Base-by-base conservation (phyloP, 1,140 invertebrate genomes). In the Trigoniulus corallinus region DNA sequence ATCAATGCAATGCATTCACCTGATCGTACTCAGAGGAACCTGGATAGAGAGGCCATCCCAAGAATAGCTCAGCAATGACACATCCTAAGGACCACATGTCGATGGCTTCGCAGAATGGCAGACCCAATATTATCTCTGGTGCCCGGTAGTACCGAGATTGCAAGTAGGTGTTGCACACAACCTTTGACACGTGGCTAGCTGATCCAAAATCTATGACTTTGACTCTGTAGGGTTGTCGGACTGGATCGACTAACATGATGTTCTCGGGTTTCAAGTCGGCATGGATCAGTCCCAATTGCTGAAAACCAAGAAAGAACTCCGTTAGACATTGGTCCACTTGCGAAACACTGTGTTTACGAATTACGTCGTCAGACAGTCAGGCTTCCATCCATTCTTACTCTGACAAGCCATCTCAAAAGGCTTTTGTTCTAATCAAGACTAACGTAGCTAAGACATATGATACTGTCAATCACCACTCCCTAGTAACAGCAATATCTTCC, bases 41-140 rank as follows among this genome's bases (percentile, higher is more conserved):
- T 0, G 96, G 96, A 72, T 99, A 99, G 1, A 99, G 73, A 18
- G 96, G 96, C 96, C 96, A 99, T 52, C 96, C 96, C 18, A 99
- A 76, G 71, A 99, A 99, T 46, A 99, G 74, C 67, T 99, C 96
- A 1, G 96, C 96, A 21, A 98, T 95, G 48, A 99, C 96, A 72
- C 96, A 99, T 22, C 96, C 96, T 50, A 99, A 73, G 0, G 94
- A 98, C 96, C 96, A 99, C 94, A 99, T 99, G 69, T 99, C 96
- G 59, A 99, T 99, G 2, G 94, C 91, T 71, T 99, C 96, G 74
- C 92, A 96, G 72, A 98, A 99, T 45, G 93, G 94, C 58, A 99
- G 72, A 52, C 81, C 95, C 44, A 99, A 73, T 63, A 99, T 94
- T 61, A 99, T 99, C 71, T 99, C 96, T 1, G 96, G 96, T 23